Evolutionary conservation across 2,797 vertebrate genomes (phyloP), one percentile per base, ranked within the genome.

Genomic region (Apodemus agrarius): DNA sequence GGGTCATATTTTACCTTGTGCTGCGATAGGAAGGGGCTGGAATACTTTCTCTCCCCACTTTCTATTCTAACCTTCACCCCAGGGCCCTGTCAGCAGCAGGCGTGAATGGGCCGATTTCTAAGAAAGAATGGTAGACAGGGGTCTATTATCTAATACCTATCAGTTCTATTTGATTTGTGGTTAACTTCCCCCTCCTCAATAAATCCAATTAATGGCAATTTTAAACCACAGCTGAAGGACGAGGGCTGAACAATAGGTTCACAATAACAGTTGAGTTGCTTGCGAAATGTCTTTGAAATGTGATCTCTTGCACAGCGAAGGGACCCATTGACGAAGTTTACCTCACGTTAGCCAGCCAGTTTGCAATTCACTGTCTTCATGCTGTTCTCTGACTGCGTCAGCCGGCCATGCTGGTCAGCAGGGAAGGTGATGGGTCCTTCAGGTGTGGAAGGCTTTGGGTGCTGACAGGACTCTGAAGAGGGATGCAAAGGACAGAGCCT

Each of bases 171-270:
- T 65, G 29, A 63, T 83, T 92, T 82, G 40, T 67, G n/a, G 46
- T 91, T 86, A 54, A 76, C 31, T 96, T 94, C 88, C 84, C 84
- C 72, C 96, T 93, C 24, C 46, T 89, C 61, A 76, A 34, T 63
- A 90, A 40, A 88, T 6, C 52, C 52, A 31, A 90, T 81, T 76
- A 78, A 82, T 69, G 21, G 16, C n/a, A 43, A 63, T 59, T 88
- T 65, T 16, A 89, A 90, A 31, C 7, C 3, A 61, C 57, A 49
- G 22, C 37, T 79, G 31, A 14, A 49, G 7, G 13, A 16, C 5
- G 0, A 31, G 34, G 19, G 24, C 57, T 72, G 86, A 97, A 61
- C n/a, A 76, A 78, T 87, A 85, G 76, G 9, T 61, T 81, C 31
- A 72, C 31, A 67, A 79, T 5, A 74, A 74, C 63, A 87, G 76